A percentile compares a stretch with the other conserved stretches of the same genome.
Evolutionary conservation across 2,113 vertebrate species (phyloP).

Genomic region (Labrus mixtus): DNA sequence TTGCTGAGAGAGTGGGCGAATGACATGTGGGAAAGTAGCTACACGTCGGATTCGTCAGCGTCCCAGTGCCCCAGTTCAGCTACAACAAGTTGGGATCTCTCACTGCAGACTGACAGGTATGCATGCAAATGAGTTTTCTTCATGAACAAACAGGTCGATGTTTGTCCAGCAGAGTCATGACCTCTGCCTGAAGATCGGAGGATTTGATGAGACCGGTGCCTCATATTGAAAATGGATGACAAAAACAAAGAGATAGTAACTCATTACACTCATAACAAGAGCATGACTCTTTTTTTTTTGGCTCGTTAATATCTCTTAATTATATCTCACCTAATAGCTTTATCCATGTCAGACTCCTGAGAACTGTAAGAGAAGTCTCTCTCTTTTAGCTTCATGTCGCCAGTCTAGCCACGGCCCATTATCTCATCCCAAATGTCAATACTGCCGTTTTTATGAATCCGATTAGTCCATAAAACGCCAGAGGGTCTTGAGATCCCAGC

Average conservation of each 20-base stretch:
- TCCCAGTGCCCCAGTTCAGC: not conserved
- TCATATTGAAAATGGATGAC: not conserved
- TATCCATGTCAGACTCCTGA: conserved; percentile 46
- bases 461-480: conserved; percentile 80
- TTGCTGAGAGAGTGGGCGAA: too few relatives aligned
- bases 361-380: conserved; percentile 47
- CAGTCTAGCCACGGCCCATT: conserved; percentile 76
- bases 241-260: not conserved
- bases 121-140: conserved; percentile 3
- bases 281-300: conserved; percentile 44
- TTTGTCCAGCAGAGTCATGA: not conserved
- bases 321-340: conserved; percentile 60
- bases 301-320: conserved; percentile 43
- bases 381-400: conserved; percentile 51
- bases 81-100: conserved; percentile 12
- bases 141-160: not conserved
- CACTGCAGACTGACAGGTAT: conserved; percentile 21
- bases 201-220: not conserved
- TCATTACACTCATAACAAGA: not conserved
- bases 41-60: too few relatives aligned
- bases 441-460: conserved; percentile 79
- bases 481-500: conserved; percentile 67
- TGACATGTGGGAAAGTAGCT: too few relatives aligned
- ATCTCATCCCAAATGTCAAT: conserved; percentile 78
- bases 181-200: not conserved